These are phyloP conservation scores for Drosophila helvetica DNA, from an alignment of 2,888 invertebrate genomes.

Conservation along the genomic window DNA sequence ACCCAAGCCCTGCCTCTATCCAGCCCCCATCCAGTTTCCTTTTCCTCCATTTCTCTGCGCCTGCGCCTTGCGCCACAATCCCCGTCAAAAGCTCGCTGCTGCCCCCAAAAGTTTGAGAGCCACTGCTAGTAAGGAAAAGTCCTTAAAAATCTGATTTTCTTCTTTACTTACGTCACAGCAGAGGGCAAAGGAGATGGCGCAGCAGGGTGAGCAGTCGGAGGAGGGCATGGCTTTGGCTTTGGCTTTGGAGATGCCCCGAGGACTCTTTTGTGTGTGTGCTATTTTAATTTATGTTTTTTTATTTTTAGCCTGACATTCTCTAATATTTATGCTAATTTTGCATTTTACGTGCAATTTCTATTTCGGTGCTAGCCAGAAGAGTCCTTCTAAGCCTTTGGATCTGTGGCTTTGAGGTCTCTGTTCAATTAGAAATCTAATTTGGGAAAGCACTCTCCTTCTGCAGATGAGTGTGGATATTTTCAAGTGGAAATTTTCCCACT, in stretches of 20 bases:
- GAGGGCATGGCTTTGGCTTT: neutral
- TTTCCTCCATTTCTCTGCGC: constrained; percentile 9
- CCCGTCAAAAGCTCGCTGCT: constrained; percentile 12
- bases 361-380: neutral
- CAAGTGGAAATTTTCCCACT: neutral
- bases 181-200: neutral
- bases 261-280: constrained; percentile 19
- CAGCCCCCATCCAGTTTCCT: neutral
- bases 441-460: constrained; percentile 1
- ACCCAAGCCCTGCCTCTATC: neutral
- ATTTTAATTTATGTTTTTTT: constrained; percentile 21
- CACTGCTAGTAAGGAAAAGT: constrained; percentile 18
- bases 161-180: constrained; percentile 35
- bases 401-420: neutral
- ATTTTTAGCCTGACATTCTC: constrained; percentile 31
- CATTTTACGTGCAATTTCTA: neutral
- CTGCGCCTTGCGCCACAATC: constrained; percentile 7
- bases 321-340: constrained; percentile 31
- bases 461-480: neutral
- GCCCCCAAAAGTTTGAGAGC: constrained; percentile 19
- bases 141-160: constrained; percentile 38
- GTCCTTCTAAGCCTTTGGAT: neutral
- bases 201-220: constrained; percentile 1
- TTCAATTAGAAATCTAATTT: constrained; percentile 10
- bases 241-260: constrained; percentile 20